phyloP scores from a whole-genome alignment of 2,113 vertebrate species.

The Canis aureus region DNA sequence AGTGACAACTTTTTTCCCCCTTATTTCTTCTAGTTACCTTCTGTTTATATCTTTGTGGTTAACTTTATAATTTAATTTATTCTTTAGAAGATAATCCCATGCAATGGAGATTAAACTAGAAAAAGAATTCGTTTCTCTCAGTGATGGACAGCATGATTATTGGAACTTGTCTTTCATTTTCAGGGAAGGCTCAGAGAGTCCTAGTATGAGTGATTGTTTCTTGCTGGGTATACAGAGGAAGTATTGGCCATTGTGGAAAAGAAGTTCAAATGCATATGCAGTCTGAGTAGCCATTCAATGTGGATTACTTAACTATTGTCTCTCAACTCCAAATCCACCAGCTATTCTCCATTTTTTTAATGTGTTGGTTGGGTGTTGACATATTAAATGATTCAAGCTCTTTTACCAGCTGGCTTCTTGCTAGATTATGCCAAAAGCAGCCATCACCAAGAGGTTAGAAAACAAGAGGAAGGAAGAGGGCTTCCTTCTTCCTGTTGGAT shows the following conservation, averaged over 20 bases:
- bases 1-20: not conserved
- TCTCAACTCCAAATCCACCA: not conserved
- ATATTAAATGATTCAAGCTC: not conserved
- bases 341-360: not conserved
- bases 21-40: not conserved
- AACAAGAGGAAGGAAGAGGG: not conserved
- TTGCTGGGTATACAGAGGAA: not conserved
- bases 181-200: not conserved
- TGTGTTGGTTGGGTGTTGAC: not conserved
- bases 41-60: not conserved
- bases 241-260: not conserved
- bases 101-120: not conserved
- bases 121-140: not conserved
- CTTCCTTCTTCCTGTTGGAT: not conserved
- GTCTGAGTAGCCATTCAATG: not conserved
- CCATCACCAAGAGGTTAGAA: too few relatives aligned
- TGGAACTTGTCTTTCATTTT: not conserved
- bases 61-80: not conserved
- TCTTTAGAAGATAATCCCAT: not conserved
- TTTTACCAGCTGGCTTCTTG: not conserved
- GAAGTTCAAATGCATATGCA: accelerated
- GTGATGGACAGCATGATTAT: not conserved
- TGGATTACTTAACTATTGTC: accelerated
- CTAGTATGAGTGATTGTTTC: not conserved
- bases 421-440: not conserved